These are phyloP conservation scores for Danaus plexippus DNA, from an alignment of 1,140 invertebrate genomes.

Conservation along the genomic window DNA sequence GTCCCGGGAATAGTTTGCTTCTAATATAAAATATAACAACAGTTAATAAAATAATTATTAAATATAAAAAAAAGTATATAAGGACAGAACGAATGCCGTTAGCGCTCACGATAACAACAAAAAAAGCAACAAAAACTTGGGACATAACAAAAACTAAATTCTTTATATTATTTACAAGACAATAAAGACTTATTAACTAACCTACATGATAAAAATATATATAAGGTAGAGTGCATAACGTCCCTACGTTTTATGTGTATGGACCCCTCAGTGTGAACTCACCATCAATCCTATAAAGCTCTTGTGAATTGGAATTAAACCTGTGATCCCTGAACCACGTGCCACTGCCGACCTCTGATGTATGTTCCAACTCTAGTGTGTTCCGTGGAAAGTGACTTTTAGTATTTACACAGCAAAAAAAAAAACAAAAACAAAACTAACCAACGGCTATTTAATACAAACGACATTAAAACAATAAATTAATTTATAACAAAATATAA, in stretches of 20 bases:
- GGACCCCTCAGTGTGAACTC: slow-evolving; percentile 29
- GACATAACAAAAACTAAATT: background rate
- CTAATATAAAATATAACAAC: slow-evolving; percentile 23
- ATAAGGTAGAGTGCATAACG: background rate
- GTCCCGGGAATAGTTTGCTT: slow-evolving; percentile 51
- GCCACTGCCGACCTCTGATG: slow-evolving; percentile 71
- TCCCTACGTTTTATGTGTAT: too few species aligned
- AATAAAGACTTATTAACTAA: slow-evolving; percentile 1
- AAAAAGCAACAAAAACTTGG: slow-evolving; percentile 9
- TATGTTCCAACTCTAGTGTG: slow-evolving; percentile 70
- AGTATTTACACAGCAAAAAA: slow-evolving; percentile 70
- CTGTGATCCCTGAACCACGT: slow-evolving; percentile 75
- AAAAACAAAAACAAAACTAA: slow-evolving; percentile 45
- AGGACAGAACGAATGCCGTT: slow-evolving; percentile 15
- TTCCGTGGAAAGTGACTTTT: slow-evolving; percentile 61
- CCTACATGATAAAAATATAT: background rate
- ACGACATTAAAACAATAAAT: too few species aligned
- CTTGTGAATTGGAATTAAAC: slow-evolving; percentile 74
- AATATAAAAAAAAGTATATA: slow-evolving; percentile 7
- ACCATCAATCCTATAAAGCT: slow-evolving; percentile 70
- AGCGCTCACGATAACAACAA: slow-evolving; percentile 16
- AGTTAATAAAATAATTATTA: background rate
- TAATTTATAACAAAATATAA: too few species aligned
- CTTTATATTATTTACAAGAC: background rate
- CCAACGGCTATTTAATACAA: slow-evolving; percentile 32